Conservation (phyloP, 1,140 invertebrate genomes). For the Nephila pilipes region DNA sequence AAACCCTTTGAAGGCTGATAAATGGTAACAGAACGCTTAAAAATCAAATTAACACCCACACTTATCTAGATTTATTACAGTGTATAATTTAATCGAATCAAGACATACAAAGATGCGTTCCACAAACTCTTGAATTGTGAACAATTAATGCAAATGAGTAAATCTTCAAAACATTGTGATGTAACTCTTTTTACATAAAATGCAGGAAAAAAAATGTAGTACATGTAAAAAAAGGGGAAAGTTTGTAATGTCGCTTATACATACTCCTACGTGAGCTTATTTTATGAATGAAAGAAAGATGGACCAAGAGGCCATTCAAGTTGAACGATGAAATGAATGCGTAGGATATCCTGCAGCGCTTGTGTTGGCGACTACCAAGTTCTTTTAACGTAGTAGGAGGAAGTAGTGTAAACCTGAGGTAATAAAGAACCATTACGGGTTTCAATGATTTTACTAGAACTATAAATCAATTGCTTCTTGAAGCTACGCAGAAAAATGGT, state of each 20-base stretch:
- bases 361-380: neutral
- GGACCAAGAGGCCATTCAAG: neutral
- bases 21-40: too few species aligned
- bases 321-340: conserved; percentile 11
- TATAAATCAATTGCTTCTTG: neutral
- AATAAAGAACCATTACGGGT: conserved; percentile 25
- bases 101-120: too few species aligned
- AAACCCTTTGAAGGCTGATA: too few species aligned
- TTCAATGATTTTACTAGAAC: conserved; percentile 6
- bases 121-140: too few species aligned
- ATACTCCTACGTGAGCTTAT: neutral
- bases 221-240: neutral
- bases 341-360: conserved; percentile 21
- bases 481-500: neutral
- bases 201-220: neutral
- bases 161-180: neutral
- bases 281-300: conserved; percentile 24
- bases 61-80: too few species aligned
- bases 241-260: neutral
- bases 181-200: neutral
- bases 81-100: too few species aligned
- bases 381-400: neutral
- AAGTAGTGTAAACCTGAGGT: conserved; percentile 9
- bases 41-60: too few species aligned
- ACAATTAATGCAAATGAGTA: too few species aligned